A percentile compares a stretch with the other conserved stretches of the same genome.
phyloP scores from a whole-genome alignment of 2,888 invertebrate genomes.

The Macroteleia sp. region DNA sequence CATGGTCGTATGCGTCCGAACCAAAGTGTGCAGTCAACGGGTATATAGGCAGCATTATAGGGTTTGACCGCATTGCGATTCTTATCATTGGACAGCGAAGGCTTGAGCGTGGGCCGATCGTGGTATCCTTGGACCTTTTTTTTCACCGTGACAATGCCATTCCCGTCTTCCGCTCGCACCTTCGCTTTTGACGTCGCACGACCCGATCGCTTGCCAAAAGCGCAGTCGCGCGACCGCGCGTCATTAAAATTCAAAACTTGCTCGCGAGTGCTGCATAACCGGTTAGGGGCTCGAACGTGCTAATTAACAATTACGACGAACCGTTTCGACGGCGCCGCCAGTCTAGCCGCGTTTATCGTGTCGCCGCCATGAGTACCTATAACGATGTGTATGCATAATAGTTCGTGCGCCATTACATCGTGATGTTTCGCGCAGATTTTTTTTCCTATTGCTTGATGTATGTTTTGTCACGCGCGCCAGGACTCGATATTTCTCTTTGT shows the following conservation, averaged over 20 bases:
- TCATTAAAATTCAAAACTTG: constrained; percentile 53
- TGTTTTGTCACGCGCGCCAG: constrained; percentile 54
- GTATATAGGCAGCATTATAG: constrained; percentile 33
- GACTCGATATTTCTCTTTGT: constrained; percentile 51
- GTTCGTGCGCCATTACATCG: constrained; percentile 57
- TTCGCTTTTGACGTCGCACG: constrained; percentile 22
- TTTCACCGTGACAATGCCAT: constrained; percentile 31
- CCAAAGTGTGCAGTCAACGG: constrained; percentile 27
- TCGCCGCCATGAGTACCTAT: constrained; percentile 52
- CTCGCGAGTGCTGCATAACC: constrained; percentile 52
- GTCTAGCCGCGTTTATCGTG: constrained; percentile 71
- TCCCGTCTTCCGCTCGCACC: constrained; percentile 8
- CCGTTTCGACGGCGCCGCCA: constrained; percentile 70
- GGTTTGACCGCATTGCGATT: constrained; percentile 50
- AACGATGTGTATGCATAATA: constrained; percentile 62
- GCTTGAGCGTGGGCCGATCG: constrained; percentile 44
- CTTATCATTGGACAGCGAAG: constrained; percentile 39
- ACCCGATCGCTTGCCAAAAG: constrained; percentile 58
- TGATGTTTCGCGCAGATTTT: constrained; percentile 48
- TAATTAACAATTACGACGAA: constrained; percentile 75
- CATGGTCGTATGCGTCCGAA: constrained; percentile 45
- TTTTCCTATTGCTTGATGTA: constrained; percentile 41
- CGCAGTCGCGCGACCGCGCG: constrained; percentile 40
- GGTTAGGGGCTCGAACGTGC: constrained; percentile 63
- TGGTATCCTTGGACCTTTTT: constrained; percentile 20